phyloP scores from a whole-genome alignment of 2,888 invertebrate species.

The Dichetophora obliterata region DNA sequence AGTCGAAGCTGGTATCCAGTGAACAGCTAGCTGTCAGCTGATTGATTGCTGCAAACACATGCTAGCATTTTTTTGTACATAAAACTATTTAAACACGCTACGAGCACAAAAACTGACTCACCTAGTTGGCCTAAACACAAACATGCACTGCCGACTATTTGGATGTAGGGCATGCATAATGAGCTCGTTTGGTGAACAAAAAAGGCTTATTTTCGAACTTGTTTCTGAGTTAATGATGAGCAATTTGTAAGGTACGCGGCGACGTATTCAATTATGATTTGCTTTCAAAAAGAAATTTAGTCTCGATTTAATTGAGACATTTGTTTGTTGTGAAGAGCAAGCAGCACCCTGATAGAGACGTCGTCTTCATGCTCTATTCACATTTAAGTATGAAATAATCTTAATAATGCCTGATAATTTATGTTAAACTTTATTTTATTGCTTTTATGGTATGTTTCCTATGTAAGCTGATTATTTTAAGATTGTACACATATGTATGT shows the following conservation, averaged over 20 bases:
- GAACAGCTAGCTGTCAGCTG: too few relatives aligned
- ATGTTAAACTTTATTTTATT: constrained; percentile 24
- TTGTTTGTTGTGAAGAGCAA: neutral
- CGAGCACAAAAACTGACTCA: neutral
- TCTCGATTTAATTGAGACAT: constrained; percentile 43
- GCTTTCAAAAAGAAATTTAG: constrained; percentile 35
- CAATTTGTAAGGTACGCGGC: constrained; percentile 7
- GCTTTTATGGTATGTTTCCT: constrained; percentile 15
- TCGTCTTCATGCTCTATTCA: neutral
- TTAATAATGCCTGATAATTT: constrained; percentile 37
- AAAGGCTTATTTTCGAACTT: constrained; percentile 6
- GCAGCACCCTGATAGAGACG: neutral
- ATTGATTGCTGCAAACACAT: neutral
- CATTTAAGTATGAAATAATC: constrained; percentile 8
- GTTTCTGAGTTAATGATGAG: constrained; percentile 24
- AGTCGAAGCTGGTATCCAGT: neutral
- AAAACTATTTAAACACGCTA: neutral
- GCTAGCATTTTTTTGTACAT: neutral
- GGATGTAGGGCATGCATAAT: neutral
- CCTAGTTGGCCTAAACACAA: too few relatives aligned
- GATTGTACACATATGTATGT: neutral
- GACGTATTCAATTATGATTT: constrained; percentile 34
- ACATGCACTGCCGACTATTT: neutral
- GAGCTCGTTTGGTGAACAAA: constrained; percentile 6
- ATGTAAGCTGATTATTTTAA: constrained; percentile 22